phyloP scores from a whole-genome alignment of 2,797 vertebrate genomes.

The Eupleurogrammus muticus region DNA sequence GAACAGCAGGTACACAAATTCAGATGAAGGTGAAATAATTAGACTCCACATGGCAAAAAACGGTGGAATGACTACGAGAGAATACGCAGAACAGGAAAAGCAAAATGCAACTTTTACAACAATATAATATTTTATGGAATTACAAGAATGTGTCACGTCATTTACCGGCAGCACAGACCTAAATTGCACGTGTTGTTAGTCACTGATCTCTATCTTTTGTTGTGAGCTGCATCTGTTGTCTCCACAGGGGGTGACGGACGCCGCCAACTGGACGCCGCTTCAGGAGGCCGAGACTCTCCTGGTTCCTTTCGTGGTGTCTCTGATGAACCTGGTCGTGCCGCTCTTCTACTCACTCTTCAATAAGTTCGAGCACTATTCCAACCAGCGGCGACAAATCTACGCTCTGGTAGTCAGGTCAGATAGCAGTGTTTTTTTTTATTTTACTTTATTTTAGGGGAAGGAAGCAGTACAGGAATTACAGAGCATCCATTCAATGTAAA shows the following conservation, averaged over 20 bases:
- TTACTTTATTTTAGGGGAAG: background rate
- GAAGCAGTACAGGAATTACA: background rate
- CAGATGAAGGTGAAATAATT: background rate
- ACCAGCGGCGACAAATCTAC: conserved; percentile 87
- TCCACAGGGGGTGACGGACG: conserved; percentile 42
- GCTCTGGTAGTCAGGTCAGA: conserved; percentile 88
- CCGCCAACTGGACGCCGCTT: conserved; percentile 50
- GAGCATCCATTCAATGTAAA: no score
- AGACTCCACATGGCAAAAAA: background rate
- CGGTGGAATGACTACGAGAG: background rate
- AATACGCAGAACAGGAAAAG: background rate
- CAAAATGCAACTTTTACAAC: background rate
- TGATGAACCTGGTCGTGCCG: conserved; percentile 90
- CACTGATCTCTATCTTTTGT: background rate
- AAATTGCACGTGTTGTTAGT: background rate
- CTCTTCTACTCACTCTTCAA: conserved; percentile 90
- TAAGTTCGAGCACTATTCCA: conserved; percentile 88
- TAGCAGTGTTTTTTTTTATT: background rate
- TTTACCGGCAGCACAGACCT: background rate
- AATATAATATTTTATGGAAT: conserved; percentile 8
- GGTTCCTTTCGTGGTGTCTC: conserved; percentile 88
- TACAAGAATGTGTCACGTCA: conserved; percentile 9
- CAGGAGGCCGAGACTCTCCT: conserved; percentile 87
- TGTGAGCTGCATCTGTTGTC: conserved; percentile 36
- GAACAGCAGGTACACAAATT: conserved; percentile 59